Conservation (phyloP, 2,113 vertebrate genomes). For the Riparia riparia region DNA sequence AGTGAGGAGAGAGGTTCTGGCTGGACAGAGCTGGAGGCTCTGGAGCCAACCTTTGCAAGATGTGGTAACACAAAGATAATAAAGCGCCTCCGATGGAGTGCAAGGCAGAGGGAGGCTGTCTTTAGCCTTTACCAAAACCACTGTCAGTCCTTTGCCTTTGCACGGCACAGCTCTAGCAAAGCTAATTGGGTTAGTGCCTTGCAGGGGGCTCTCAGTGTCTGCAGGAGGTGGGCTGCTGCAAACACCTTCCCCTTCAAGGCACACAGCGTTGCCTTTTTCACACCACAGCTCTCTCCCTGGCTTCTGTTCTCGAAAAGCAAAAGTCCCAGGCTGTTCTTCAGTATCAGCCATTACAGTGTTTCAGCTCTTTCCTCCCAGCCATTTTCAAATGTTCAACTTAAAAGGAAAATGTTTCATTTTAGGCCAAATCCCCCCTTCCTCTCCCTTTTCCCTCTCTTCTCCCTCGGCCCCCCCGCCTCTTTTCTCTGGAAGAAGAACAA, state of each 20-base stretch:
- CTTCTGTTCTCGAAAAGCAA: slow-evolving; percentile 69
- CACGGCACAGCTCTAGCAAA: slow-evolving; percentile 56
- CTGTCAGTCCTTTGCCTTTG: slow-evolving; percentile 67
- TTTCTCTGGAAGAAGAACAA: slow-evolving; percentile 80
- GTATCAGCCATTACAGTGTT: slow-evolving; percentile 76
- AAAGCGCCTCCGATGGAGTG: slow-evolving; percentile 41
- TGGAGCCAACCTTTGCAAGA: slow-evolving; percentile 38
- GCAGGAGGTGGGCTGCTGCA: slow-evolving; percentile 66
- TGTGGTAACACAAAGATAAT: not conserved
- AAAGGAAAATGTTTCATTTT: slow-evolving; percentile 84
- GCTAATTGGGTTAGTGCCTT: slow-evolving; percentile 56
- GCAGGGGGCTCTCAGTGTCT: slow-evolving; percentile 42
- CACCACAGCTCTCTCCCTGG: slow-evolving; percentile 55
- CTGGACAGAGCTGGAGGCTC: slow-evolving; percentile 27
- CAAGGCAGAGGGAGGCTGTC: slow-evolving; percentile 59
- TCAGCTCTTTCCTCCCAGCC: slow-evolving; percentile 80
- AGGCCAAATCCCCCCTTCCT: slow-evolving; percentile 76
- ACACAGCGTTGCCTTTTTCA: slow-evolving; percentile 61
- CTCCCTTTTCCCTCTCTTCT: slow-evolving; percentile 51
- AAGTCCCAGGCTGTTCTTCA: slow-evolving; percentile 73
- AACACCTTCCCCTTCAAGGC: slow-evolving; percentile 56
- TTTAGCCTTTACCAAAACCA: slow-evolving; percentile 66
- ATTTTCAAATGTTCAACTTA: slow-evolving; percentile 80
- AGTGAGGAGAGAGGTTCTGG: not conserved
- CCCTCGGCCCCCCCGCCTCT: not conserved